Evolutionary conservation across 1,140 invertebrate species (phyloP).

Genomic region (Limonius californicus): DNA sequence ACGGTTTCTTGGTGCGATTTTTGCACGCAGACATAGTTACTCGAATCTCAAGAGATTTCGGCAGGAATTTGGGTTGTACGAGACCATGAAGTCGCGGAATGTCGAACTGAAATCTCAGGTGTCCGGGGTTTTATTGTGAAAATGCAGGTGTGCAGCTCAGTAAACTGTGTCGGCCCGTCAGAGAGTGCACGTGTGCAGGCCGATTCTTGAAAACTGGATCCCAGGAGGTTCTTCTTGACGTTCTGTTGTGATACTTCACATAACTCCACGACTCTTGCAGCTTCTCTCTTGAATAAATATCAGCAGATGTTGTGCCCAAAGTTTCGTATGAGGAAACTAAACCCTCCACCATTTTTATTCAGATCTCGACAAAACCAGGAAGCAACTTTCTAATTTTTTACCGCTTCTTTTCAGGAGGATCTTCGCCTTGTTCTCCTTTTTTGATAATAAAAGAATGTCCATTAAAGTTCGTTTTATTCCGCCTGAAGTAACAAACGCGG

Average conservation of each 20-base stretch:
- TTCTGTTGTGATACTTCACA: conserved; percentile 12
- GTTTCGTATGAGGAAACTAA: too few relatives aligned
- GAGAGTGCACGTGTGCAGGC: conserved; percentile 9
- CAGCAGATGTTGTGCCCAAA: conserved; percentile 6
- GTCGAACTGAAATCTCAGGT: conserved; percentile 14
- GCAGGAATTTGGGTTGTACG: not conserved
- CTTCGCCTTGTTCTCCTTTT: too few relatives aligned
- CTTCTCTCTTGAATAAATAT: conserved; percentile 8
- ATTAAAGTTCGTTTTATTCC: too few relatives aligned
- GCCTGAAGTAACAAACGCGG: too few relatives aligned
- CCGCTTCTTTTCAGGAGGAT: too few relatives aligned
- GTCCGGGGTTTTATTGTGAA: conserved; percentile 16
- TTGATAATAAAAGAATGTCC: too few relatives aligned
- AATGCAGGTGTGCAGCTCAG: conserved; percentile 15
- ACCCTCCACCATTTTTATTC: too few relatives aligned
- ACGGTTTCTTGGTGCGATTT: too few relatives aligned
- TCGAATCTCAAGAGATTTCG: not conserved
- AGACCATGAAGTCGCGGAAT: conserved; percentile 8
- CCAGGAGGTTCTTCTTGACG: conserved; percentile 13
- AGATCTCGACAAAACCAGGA: too few relatives aligned
- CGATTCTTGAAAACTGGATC: conserved; percentile 16
- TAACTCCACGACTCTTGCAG: not conserved
- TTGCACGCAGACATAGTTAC: too few relatives aligned
- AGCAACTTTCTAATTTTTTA: too few relatives aligned
- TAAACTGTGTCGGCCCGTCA: conserved; percentile 15